A percentile compares a stretch with the other conserved stretches of the same genome.
phyloP scores from a whole-genome alignment of 2,113 vertebrate species.

The Clarias gariepinus region DNA sequence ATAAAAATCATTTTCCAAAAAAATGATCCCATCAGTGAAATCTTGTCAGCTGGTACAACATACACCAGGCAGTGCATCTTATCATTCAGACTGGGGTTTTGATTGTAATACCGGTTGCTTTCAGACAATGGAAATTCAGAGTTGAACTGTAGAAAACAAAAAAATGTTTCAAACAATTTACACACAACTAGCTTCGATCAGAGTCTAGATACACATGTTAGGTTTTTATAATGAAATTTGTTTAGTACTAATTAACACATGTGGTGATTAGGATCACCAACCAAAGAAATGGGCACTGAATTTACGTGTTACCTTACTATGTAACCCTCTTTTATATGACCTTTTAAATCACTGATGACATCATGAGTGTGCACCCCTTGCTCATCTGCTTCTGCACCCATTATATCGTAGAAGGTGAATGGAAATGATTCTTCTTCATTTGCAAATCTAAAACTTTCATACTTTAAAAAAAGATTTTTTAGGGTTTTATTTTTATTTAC shows the following conservation, averaged over 20 bases:
- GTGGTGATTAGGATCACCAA: background rate
- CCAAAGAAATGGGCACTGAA: background rate
- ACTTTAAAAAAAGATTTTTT: constrained; percentile 25
- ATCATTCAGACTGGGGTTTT: constrained; percentile 10
- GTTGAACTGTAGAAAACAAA: constrained; percentile 26
- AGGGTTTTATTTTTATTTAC: background rate
- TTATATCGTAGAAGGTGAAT: constrained; percentile 39
- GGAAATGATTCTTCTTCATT: too few relatives aligned
- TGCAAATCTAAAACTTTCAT: constrained; percentile 1
- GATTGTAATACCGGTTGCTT: background rate
- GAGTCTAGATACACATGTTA: background rate
- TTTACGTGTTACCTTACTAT: background rate
- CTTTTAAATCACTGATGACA: constrained; percentile 34
- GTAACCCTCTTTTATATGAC: constrained; percentile 26
- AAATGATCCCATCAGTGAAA: background rate
- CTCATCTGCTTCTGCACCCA: constrained; percentile 21
- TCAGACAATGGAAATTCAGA: background rate
- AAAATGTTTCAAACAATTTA: too few relatives aligned
- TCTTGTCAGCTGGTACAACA: constrained; percentile 15
- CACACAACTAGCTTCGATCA: too few relatives aligned
- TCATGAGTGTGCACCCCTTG: constrained; percentile 22
- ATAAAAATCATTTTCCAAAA: too few relatives aligned
- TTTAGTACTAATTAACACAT: background rate
- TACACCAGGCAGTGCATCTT: constrained; percentile 46
- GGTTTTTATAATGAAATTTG: background rate